Base-by-base conservation (phyloP, 2,113 vertebrate species). In the Lagopus muta region DNA sequence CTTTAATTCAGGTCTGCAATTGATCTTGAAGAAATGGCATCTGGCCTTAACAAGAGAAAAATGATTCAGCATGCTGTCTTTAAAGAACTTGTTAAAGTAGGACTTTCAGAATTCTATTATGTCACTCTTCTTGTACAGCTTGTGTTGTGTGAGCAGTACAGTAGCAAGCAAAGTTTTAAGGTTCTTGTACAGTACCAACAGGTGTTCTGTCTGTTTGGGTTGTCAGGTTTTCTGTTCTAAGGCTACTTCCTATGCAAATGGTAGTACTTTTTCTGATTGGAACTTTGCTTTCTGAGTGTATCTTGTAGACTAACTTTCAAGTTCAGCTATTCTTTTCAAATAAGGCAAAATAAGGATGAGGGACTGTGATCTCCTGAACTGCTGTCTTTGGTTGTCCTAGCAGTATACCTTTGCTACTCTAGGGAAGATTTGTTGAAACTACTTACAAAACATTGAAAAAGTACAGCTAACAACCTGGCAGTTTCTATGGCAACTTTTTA, bases 21-120 rank as follows among this genome's bases (percentile, higher is more conserved):
- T 96, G 99, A 99, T 96, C 98, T 99, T 96, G 99, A 99, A 97
- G 99, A 99, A 95, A 99, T 99, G 99, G 99, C 99, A 27, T 99
- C 99, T 77, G 99, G 99, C 81, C 98, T 99, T 90, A 99, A 99
- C 98, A 99, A 99, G 97, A 99, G 99, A 89, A 99, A 99, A 97
- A 99, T 99, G 99, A 99, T 99, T 93, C 99, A 99, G 94, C 99
- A 99, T 90, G 98, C 99, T 42, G 99, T 99, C 83, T 99, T 99
- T 97, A 99, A 99, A 95, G 99, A 99, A 95, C 99, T 99, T 54
- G 99, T 99, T 80, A 99, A 99, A 99, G 99, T 99, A 98, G 93
- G 92, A 91, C 34, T 88, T 54, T 71, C 62, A 57, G 55, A 73
- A 82, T 47, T 58, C 30, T 92, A 7, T 75, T 43, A 8, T 0